phyloP scores from a whole-genome alignment of 2,888 invertebrate genomes.

The Conus canariensis region DNA sequence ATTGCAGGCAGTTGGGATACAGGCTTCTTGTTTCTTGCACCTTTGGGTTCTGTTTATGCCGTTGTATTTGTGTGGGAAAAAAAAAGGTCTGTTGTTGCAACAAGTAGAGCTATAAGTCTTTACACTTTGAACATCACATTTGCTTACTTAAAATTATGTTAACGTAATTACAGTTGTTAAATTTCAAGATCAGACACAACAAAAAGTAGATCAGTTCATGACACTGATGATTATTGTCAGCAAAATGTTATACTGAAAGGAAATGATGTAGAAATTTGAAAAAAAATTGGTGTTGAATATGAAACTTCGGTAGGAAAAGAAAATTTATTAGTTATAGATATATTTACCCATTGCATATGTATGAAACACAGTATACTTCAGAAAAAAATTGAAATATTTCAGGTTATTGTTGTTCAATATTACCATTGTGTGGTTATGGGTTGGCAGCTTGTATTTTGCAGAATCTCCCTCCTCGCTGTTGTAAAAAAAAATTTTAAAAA shows the following conservation, averaged over 20 bases:
- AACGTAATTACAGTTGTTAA: no score
- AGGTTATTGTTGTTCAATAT: not conserved
- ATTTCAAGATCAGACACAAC: not conserved
- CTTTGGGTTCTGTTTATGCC: no score
- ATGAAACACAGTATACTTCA: no score
- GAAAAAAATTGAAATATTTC: not conserved
- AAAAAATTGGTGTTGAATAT: no score
- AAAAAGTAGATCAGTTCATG: not conserved
- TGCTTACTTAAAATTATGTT: no score
- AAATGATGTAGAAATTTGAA: not conserved
- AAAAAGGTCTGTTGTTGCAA: no score
- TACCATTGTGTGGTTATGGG: not conserved
- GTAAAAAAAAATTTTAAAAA: not conserved
- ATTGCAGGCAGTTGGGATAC: no score
- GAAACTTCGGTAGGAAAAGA: not conserved
- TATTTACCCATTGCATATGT: not conserved
- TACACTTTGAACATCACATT: no score
- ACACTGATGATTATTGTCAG: not conserved
- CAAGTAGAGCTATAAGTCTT: no score
- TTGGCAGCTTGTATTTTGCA: not conserved
- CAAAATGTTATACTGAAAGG: not conserved
- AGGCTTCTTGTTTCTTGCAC: no score
- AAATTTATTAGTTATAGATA: not conserved
- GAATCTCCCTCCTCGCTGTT: not conserved
- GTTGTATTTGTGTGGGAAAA: no score